These are phyloP conservation scores for Todiramphus chloris DNA, from an alignment of 2,113 vertebrate genomes.

Conservation along the genomic window DNA sequence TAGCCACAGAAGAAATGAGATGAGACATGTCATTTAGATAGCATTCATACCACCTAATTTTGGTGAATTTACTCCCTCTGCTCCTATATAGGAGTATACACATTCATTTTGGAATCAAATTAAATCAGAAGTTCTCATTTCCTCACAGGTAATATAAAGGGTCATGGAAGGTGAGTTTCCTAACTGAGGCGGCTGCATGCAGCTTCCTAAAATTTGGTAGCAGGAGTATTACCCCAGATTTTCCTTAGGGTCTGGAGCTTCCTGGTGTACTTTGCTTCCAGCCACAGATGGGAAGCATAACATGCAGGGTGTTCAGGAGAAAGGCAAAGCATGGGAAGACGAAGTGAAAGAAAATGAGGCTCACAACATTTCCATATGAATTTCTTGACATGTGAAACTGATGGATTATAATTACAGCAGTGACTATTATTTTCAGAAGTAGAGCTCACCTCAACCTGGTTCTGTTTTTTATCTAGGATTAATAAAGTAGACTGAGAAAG, in stretches of 20 bases:
- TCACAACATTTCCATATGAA: neutral
- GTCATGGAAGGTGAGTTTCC: neutral
- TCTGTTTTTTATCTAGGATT: neutral
- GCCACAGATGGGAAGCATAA: neutral
- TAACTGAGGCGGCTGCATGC: neutral
- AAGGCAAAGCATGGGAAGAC: neutral
- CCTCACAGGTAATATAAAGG: neutral
- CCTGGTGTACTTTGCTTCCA: neutral
- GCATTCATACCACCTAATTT: neutral
- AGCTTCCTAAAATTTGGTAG: neutral
- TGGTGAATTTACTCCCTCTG: neutral
- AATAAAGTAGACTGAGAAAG: neutral
- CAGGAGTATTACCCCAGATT: neutral
- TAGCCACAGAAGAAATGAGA: neutral
- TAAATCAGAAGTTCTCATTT: neutral
- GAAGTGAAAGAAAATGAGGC: neutral
- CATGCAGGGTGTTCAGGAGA: accelerated
- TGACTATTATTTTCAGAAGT: neutral
- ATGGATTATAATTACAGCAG: neutral
- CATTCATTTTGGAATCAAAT: neutral
- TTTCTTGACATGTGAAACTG: neutral
- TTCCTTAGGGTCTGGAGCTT: neutral
- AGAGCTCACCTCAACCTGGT: neutral
- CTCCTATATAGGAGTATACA: neutral
- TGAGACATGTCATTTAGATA: neutral